A percentile compares a stretch with the other conserved stretches of the same genome.
phyloP scores from a whole-genome alignment of 2,888 invertebrate genomes.

The Caenorhabditis becei region DNA sequence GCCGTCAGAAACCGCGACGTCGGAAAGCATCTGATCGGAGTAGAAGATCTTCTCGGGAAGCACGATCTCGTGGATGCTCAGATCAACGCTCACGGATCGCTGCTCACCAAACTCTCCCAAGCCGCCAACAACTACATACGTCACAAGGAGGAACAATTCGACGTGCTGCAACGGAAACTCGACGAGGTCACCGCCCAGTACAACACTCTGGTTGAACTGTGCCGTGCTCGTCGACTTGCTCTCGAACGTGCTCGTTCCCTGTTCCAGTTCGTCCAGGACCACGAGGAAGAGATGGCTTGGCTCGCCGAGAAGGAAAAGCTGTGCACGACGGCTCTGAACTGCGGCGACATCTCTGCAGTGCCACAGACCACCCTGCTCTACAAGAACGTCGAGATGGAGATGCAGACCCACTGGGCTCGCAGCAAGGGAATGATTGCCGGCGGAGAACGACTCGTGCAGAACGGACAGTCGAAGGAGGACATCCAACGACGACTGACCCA shows the following conservation, averaged over 20 bases:
- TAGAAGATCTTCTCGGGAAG: conserved; percentile 94
- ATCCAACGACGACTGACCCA: conserved; percentile 63
- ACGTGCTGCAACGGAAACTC: conserved; percentile 87
- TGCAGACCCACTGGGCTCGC: conserved; percentile 85
- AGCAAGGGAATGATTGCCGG: conserved; percentile 82
- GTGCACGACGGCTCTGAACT: conserved; percentile 93
- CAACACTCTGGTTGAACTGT: conserved; percentile 86
- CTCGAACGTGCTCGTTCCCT: conserved; percentile 94
- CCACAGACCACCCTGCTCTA: conserved; percentile 86
- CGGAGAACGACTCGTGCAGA: conserved; percentile 77
- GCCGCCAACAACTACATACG: conserved; percentile 75
- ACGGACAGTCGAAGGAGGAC: conserved; percentile 68
- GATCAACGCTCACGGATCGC: conserved; percentile 76
- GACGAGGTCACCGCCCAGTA: conserved; percentile 89
- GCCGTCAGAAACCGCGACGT: conserved; percentile 85
- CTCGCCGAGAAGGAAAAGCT: conserved; percentile 92
- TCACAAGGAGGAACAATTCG: conserved; percentile 84
- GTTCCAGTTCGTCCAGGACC: conserved; percentile 94
- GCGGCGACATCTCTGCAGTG: conserved; percentile 93
- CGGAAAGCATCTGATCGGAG: conserved; percentile 94
- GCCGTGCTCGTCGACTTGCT: conserved; percentile 88
- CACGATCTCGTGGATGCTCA: conserved; percentile 93
- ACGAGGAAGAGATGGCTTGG: conserved; percentile 98
- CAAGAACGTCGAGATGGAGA: conserved; percentile 87
- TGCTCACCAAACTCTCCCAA: conserved; percentile 74